Evolutionary conservation across 2,797 vertebrate genomes (phyloP).

Genomic region (Notolepis coatsorum): DNA sequence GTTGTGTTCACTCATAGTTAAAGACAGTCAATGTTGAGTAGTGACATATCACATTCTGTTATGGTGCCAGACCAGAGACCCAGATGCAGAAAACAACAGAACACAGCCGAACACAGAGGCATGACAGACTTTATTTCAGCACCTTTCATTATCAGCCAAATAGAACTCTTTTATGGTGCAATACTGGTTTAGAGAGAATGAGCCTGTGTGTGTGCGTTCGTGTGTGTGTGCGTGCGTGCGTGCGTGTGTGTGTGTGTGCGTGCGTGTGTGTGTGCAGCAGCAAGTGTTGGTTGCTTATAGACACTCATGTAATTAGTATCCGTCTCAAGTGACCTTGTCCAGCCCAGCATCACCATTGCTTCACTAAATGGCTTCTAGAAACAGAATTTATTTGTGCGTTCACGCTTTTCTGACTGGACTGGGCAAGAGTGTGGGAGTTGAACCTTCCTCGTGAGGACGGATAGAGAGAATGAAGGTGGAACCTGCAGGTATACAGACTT

Average conservation of each 20-base stretch:
- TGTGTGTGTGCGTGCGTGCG: constrained; percentile 10
- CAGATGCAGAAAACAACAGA: too few species aligned
- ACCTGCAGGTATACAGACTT: constrained; percentile 48
- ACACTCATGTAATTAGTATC: constrained; percentile 35
- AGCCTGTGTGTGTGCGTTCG: constrained; percentile 6
- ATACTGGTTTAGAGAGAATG: constrained; percentile 34
- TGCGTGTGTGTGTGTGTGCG: background rate
- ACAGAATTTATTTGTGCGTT: constrained; percentile 10
- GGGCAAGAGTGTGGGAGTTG: constrained; percentile 9
- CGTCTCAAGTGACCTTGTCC: constrained; percentile 30
- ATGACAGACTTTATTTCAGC: background rate
- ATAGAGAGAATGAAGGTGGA: constrained; percentile 42
- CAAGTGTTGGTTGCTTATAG: constrained; percentile 3
- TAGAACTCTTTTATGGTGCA: constrained; percentile 14
- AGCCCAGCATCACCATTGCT: constrained; percentile 18
- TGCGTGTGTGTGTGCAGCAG: constrained; percentile 10
- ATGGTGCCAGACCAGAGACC: too few species aligned
- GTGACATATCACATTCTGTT: too few species aligned
- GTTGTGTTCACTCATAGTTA: too few species aligned
- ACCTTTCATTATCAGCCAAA: constrained; percentile 14
- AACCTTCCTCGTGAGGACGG: background rate
- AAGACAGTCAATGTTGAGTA: too few species aligned
- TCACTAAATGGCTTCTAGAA: constrained; percentile 4
- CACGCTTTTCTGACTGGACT: constrained; percentile 10
- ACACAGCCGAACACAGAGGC: too few species aligned